A percentile compares a stretch with the other conserved stretches of the same genome.
These are phyloP conservation scores for Dendrolimus punctatus DNA, from an alignment of 1,140 invertebrate genomes.

Conservation along the genomic window DNA sequence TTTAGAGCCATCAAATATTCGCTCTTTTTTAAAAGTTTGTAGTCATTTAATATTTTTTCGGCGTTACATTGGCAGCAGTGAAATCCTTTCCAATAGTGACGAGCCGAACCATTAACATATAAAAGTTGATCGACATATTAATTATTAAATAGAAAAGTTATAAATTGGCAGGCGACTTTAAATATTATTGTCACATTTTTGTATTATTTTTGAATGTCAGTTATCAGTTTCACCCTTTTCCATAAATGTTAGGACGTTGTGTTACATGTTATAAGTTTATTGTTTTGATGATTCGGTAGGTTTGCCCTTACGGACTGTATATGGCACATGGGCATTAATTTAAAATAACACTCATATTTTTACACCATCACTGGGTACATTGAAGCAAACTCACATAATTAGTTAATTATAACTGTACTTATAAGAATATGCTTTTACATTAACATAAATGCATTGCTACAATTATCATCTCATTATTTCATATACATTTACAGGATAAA, in stretches of 20 bases:
- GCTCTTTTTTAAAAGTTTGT: too few relatives aligned
- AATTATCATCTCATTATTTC: neutral
- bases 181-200: neutral
- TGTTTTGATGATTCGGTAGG: slow-evolving; percentile 34
- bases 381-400: slow-evolving; percentile 25
- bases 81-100: too few relatives aligned
- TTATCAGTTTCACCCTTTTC: slow-evolving; percentile 6
- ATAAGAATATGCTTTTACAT: neutral
- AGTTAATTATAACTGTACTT: neutral
- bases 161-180: too few relatives aligned
- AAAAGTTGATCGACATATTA: too few relatives aligned
- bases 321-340: slow-evolving; percentile 61
- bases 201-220: neutral
- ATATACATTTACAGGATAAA: neutral
- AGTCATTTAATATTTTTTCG: too few relatives aligned
- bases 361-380: slow-evolving; percentile 35
- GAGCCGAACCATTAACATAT: too few relatives aligned
- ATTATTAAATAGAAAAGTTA: too few relatives aligned
- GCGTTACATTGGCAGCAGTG: too few relatives aligned
- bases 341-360: slow-evolving; percentile 52
- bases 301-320: slow-evolving; percentile 44
- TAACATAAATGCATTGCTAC: too few relatives aligned
- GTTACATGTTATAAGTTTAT: slow-evolving; percentile 10
- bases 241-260: slow-evolving; percentile 7
- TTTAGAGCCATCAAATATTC: too few relatives aligned